phyloP scores from a whole-genome alignment of 2,797 vertebrate genomes.

The Sebastes wilsoni region DNA sequence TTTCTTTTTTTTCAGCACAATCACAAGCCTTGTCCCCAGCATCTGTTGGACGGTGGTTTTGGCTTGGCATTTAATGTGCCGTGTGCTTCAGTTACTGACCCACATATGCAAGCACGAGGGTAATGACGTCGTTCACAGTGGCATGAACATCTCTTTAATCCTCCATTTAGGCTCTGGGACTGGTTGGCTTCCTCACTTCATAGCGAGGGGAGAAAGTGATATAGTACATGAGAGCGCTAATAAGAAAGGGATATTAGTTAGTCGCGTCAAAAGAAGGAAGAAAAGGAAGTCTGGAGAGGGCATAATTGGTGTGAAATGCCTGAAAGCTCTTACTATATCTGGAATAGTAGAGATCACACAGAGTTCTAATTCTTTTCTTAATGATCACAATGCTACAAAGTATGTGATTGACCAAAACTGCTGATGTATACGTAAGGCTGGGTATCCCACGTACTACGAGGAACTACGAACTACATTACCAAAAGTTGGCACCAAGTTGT shows the following conservation, averaged over 20 bases:
- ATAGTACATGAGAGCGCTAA: conserved; percentile 26
- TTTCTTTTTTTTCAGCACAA: conserved; percentile 33
- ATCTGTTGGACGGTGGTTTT: conserved; percentile 47
- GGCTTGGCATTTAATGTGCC: conserved; percentile 44
- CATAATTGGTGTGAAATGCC: not conserved
- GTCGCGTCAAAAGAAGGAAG: not conserved
- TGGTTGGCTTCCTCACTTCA: conserved; percentile 27
- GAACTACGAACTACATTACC: accelerated
- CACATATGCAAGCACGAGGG: conserved; percentile 59
- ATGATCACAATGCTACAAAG: not conserved
- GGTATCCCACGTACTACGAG: not conserved
- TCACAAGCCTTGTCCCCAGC: conserved; percentile 44
- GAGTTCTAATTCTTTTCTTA: not conserved
- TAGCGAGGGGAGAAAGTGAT: conserved; percentile 40
- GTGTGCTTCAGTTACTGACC: conserved; percentile 59
- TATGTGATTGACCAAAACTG: not conserved
- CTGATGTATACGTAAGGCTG: no score
- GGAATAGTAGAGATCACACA: not conserved
- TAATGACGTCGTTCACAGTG: conserved; percentile 61
- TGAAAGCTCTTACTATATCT: not conserved
- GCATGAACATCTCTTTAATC: conserved; percentile 64
- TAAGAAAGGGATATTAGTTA: conserved; percentile 16
- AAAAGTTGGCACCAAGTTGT: not conserved
- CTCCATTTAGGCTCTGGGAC: conserved; percentile 45
- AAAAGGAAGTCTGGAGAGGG: not conserved